A percentile compares a stretch with the other conserved stretches of the same genome.
phyloP scores from a whole-genome alignment of 2,888 invertebrate species.

The Pediacus dermestoides region DNA sequence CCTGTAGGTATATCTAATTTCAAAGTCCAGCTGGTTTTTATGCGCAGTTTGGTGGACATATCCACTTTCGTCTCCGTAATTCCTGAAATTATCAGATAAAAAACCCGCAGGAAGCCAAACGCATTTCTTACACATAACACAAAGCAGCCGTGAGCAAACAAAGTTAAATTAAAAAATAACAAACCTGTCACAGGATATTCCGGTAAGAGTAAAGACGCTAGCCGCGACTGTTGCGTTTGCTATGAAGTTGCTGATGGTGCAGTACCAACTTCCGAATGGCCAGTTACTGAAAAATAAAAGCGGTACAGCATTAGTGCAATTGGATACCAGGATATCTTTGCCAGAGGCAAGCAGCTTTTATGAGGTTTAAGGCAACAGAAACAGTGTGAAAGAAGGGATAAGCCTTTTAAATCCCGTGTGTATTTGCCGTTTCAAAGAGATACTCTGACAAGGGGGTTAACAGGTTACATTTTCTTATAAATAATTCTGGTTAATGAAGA shows the following conservation, averaged over 20 bases:
- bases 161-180: constrained; percentile 27
- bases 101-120: constrained; percentile 6
- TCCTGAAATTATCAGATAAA: not conserved
- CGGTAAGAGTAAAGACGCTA: constrained; percentile 90
- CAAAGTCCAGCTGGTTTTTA: too few relatives aligned
- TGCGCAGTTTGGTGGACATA: constrained; percentile 5
- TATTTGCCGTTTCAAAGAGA: too few relatives aligned
- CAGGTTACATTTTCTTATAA: too few relatives aligned
- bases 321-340: too few relatives aligned
- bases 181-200: constrained; percentile 91
- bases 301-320: constrained; percentile 7
- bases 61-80: too few relatives aligned
- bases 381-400: constrained; percentile 19
- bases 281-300: constrained; percentile 65
- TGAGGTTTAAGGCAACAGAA: constrained; percentile 20
- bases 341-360: too few relatives aligned
- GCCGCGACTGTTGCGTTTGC: constrained; percentile 88
- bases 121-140: not conserved
- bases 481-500: too few relatives aligned
- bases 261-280: constrained; percentile 86
- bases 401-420: too few relatives aligned
- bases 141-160: constrained; percentile 1
- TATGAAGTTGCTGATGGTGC: constrained; percentile 86
- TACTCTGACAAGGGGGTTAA: too few relatives aligned
- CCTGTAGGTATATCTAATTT: too few relatives aligned